Percentiles rank a stretch among this genome's conserved stretches.
Conservation (phyloP, 2,113 vertebrate genomes). For the Condylura cristata region DNA sequence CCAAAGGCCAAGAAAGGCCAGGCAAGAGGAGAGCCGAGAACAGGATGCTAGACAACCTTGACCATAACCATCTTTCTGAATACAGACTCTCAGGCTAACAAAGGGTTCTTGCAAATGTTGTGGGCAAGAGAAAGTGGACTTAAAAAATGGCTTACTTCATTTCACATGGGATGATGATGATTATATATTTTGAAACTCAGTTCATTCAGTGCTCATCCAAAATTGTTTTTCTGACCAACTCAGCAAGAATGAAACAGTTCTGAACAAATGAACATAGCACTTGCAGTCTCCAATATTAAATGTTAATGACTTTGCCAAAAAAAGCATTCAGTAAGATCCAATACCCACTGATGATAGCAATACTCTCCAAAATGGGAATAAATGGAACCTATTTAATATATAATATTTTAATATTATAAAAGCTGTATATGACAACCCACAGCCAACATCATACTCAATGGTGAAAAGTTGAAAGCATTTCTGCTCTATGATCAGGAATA, state of each 20-base stretch:
- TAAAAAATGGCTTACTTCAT: background rate
- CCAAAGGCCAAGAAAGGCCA: background rate
- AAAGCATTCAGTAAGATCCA: no score
- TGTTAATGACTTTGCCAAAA: background rate
- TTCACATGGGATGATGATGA: background rate
- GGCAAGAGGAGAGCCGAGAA: background rate
- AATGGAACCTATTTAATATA: no score
- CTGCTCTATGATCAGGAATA: no score
- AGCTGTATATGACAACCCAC: no score
- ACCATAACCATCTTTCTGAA: background rate
- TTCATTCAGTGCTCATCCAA: background rate
- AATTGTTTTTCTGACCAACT: background rate
- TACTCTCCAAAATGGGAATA: no score
- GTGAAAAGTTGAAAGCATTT: no score
- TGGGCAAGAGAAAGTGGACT: background rate
- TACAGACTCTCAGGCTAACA: background rate
- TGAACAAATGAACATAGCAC: background rate
- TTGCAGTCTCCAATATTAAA: background rate
- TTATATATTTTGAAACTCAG: background rate
- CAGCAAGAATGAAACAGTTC: background rate
- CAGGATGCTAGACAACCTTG: background rate
- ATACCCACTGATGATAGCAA: no score
- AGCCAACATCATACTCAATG: no score
- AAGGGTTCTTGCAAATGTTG: background rate
- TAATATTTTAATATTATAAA: no score